Evolutionary conservation across 2,113 vertebrate genomes (phyloP), one percentile per base, ranked within the genome.

Genomic region (Urocitellus parryii): DNA sequence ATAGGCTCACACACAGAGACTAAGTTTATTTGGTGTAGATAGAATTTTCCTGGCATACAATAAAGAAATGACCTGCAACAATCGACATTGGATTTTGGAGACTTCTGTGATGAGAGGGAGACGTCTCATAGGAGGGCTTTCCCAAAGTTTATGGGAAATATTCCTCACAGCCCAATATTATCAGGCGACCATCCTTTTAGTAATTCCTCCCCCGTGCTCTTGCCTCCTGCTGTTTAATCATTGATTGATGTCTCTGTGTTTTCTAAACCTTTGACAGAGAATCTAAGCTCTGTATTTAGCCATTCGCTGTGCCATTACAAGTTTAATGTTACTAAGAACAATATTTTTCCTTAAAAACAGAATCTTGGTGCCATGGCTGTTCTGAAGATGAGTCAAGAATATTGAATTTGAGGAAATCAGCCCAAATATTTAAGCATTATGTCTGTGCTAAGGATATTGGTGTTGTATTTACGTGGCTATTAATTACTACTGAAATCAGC

Each of bases 401-500:
- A 74, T 51, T 88, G 45, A 16, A 70, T 88, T 90, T 74, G 20
- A 74, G 10, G 2, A 16, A 73, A 24, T 58, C 39, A 73, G 79
- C 53, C 4, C n/a, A 88, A 94, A 85, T 85, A 82, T 29, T 42
- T 81, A 84, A 94, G 14, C 22, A 70, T 61, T 63, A 63, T 27
- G 12, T 56, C 48, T 88, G 32, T 76, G 24, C 17, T 63, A 81
- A 70, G 45, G 58, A 3, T 88, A 45, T 93, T 78, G 94, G 34
- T 78, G 51, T 53, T 86, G 63, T 16, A 51, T 27, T 81, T 51
- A 82, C 86, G 5, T 72, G 51, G 37, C 82, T 96, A 78, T 42
- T 91, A 85, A 91, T 86, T 86, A 32, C 42, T 89, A 74, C 9
- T 91, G 80, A 93, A 88, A 93, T n/a, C 29, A 70, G 34, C 27